Conservation (phyloP, 1,140 invertebrate genomes). For the Leptopilina boulardi region DNA sequence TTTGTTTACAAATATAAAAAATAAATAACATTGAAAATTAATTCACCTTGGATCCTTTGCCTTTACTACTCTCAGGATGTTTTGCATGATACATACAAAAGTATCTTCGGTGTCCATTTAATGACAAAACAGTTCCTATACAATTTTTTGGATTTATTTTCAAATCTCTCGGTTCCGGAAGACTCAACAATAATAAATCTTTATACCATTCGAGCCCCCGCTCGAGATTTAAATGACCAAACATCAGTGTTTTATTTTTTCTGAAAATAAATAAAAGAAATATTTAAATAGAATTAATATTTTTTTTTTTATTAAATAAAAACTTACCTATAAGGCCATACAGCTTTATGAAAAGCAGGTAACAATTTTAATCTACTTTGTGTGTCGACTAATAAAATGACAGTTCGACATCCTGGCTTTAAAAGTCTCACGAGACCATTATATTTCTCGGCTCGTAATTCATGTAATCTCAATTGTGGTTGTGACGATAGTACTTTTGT, state of each 20-base stretch:
- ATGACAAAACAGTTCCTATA: slow-evolving; percentile 95
- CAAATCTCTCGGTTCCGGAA: slow-evolving; percentile 87
- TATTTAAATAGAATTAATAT: background rate
- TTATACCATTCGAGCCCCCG: slow-evolving; percentile 95
- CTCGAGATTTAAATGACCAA: slow-evolving; percentile 94
- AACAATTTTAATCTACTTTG: slow-evolving; percentile 91
- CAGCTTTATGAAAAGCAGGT: slow-evolving; percentile 92
- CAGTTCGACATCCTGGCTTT: slow-evolving; percentile 96
- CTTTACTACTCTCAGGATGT: slow-evolving; percentile 81
- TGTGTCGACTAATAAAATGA: slow-evolving; percentile 92
- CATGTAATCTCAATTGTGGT: slow-evolving; percentile 89
- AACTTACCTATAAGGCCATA: slow-evolving; percentile 94
- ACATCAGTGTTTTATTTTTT: slow-evolving; percentile 94
- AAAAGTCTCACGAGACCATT: slow-evolving; percentile 94
- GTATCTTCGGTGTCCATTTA: slow-evolving; percentile 97
- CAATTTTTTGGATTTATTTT: slow-evolving; percentile 97
- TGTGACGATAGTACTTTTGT: slow-evolving; percentile 72
- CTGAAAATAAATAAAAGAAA: slow-evolving; percentile 64
- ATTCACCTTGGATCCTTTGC: slow-evolving; percentile 78
- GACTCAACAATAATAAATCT: slow-evolving; percentile 88
- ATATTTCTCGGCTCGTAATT: slow-evolving; percentile 95
- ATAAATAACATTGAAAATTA: background rate
- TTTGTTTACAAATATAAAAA: background rate
- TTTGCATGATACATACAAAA: slow-evolving; percentile 99
- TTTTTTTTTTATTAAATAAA: background rate